These are phyloP conservation scores for Rhimphoctona megacephalus DNA, from an alignment of 2,888 invertebrate genomes.

Conservation along the genomic window DNA sequence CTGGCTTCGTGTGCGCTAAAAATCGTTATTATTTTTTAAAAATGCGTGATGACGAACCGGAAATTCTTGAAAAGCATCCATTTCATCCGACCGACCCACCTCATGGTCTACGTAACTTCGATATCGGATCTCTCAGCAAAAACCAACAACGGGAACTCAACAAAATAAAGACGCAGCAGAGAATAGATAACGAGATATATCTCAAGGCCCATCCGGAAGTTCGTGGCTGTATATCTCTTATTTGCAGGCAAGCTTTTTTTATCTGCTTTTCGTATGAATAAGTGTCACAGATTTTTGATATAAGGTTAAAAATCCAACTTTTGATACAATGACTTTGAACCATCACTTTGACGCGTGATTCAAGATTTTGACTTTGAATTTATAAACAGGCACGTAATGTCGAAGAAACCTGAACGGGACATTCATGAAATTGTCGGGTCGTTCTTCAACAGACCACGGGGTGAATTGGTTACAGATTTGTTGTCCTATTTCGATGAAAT, in stretches of 20 bases:
- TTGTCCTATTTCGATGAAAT: constrained; percentile 69
- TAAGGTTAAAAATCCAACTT: constrained; percentile 40
- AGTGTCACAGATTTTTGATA: neutral
- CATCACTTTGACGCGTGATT: neutral
- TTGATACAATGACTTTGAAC: neutral
- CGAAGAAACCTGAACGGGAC: constrained; percentile 65
- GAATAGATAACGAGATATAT: constrained; percentile 75
- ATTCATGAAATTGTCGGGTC: constrained; percentile 73
- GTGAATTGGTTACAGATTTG: constrained; percentile 72
- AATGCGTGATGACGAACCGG: constrained; percentile 62
- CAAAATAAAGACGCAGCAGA: constrained; percentile 67
- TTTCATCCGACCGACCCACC: constrained; percentile 77
- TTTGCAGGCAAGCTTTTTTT: constrained; percentile 72
- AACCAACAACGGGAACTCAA: constrained; percentile 73
- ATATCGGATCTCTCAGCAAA: constrained; percentile 72
- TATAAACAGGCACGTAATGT: constrained; percentile 71
- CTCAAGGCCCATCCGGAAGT: constrained; percentile 76
- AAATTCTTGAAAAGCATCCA: constrained; percentile 56
- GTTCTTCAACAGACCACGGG: constrained; percentile 74
- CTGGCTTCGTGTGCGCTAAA: neutral
- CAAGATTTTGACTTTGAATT: constrained; percentile 34
- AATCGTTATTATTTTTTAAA: constrained; percentile 7
- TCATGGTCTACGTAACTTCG: constrained; percentile 73
- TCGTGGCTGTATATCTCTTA: constrained; percentile 73
- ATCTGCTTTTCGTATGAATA: neutral